These are phyloP conservation scores for Shinisaurus crocodilurus DNA, from an alignment of 2,113 vertebrate genomes.

Conservation along the genomic window DNA sequence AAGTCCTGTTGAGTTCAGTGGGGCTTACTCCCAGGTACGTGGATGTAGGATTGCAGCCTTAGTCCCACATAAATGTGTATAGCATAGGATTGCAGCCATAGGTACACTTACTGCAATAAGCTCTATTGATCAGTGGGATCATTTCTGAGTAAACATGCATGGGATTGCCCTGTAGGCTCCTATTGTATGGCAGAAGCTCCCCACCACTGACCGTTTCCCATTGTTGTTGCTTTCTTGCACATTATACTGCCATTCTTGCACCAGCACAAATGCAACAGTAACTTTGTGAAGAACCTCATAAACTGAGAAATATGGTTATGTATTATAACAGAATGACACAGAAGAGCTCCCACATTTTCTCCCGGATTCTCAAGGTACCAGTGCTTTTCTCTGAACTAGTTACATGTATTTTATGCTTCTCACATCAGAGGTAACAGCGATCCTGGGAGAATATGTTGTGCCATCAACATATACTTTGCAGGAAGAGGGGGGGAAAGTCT, in stretches of 20 bases:
- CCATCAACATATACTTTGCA: conserved; percentile 10
- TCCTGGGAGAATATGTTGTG: neutral
- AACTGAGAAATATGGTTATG: neutral
- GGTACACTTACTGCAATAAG: neutral
- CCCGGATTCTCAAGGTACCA: accelerated
- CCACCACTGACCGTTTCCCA: no score
- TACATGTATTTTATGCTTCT: neutral
- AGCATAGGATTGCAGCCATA: no score
- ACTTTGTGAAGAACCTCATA: neutral
- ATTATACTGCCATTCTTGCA: no score
- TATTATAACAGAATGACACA: neutral
- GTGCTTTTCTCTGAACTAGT: conserved; percentile 19
- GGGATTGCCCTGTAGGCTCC: neutral
- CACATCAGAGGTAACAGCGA: neutral
- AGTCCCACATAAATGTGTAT: neutral
- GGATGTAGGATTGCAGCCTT: neutral
- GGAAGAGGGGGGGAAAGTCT: conserved; percentile 38
- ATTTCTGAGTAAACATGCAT: no score
- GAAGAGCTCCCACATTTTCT: no score
- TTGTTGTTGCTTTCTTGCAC: neutral
- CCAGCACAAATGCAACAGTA: neutral
- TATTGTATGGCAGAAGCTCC: no score
- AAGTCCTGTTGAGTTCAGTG: neutral
- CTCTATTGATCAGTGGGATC: neutral
- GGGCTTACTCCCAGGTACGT: neutral